Base-by-base conservation (phyloP, 2,113 vertebrate genomes). In the Erythrolamprus reginae region DNA sequence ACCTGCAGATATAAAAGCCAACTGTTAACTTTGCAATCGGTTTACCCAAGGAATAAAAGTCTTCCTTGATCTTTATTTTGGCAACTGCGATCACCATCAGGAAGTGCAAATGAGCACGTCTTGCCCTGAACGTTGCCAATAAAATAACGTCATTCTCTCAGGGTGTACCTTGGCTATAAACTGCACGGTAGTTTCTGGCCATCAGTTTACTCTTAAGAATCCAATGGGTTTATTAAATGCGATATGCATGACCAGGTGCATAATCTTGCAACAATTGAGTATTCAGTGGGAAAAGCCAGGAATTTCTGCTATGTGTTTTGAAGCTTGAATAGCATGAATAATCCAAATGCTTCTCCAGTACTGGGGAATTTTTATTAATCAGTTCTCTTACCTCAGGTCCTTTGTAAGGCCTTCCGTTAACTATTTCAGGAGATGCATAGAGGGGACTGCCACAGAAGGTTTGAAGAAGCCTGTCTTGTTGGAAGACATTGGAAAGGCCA, bases 381-480 rank as follows among this genome's bases (percentile, higher is more conserved):
- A 48, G 21, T 5, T 3, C 26, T 82, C 97, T 90, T 13, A 98
- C 98, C 97, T 98, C 98, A 0, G 98, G 98, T 90, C 99, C 99
- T 9, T 86, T 97, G 96, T 99, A 99, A 0, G 99, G 99, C 33
- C 98, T 96, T 6, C 99, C 99, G 0, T 99, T 99, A 92, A 99
- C 98, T 2, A 99, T 99, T 96, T 99, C 99, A 0, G 99, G 99
- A 0, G 99, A 99, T 0, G 99, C 99, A 0, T 99, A 99, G 77
- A 99, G 97, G 0, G 99, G 99, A 90, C 99, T 99, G 56, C 99
- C 99, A 0, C 99, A 99, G 95, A 97, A 99, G 0, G 99, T 99
- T 96, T 99, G 98, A 50, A 99, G 98, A 52, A 97, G 98, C 70
- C 97, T 97, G n/a, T 98, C 99, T 1, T 97, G 95, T 61, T 97